Conservation (phyloP, 2,113 vertebrate genomes). For the Hydrochoerus hydrochaeris region DNA sequence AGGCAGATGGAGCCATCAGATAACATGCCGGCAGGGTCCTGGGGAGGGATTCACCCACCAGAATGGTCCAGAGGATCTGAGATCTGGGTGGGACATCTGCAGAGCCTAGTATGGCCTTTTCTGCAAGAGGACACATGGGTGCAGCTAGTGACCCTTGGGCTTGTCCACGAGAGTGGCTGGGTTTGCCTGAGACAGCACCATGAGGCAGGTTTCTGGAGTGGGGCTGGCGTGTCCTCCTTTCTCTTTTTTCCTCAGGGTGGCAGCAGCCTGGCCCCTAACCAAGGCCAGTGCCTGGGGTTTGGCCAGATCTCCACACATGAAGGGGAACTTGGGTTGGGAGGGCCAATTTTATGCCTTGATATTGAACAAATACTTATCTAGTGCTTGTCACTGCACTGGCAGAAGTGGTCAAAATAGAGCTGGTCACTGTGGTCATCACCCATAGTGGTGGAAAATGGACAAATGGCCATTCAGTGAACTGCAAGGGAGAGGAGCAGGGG, state of each 20-base stretch:
- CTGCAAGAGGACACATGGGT: accelerated
- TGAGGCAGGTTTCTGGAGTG: neutral
- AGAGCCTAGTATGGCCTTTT: neutral
- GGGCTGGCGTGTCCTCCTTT: neutral
- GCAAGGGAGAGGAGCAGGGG: neutral
- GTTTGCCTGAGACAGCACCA: neutral
- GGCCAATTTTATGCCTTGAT: neutral
- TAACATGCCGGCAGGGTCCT: no score
- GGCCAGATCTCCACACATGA: neutral
- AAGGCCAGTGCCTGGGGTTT: neutral
- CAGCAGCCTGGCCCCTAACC: neutral
- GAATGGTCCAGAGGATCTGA: no score
- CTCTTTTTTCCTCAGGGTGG: neutral
- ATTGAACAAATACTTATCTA: neutral
- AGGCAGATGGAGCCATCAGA: neutral
- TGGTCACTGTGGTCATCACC: accelerated
- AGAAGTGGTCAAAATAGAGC: neutral
- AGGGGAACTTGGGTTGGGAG: neutral
- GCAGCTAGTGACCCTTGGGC: neutral
- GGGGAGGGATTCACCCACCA: neutral
- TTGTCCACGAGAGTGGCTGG: neutral
- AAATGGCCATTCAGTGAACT: accelerated
- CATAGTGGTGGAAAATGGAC: accelerated
- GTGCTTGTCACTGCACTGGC: neutral
- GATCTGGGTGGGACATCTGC: no score